Percentiles rank a stretch among this genome's conserved stretches.
Conservation (phyloP, 2,888 invertebrate species). For the Octodonta nipae region DNA sequence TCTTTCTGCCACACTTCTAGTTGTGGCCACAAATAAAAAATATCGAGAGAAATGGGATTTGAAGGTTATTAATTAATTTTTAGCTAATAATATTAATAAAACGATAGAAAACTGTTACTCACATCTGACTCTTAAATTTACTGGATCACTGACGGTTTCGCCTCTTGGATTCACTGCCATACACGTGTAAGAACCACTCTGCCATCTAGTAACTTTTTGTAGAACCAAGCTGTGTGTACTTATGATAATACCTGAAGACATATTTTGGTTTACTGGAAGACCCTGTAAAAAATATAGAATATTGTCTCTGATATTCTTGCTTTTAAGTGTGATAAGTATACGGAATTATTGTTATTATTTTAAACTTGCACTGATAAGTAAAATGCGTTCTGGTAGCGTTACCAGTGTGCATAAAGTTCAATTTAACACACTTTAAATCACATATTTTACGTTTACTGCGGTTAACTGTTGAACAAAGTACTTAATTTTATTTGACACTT, state of each 20-base stretch:
- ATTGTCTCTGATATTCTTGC: neutral
- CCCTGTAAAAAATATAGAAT: conserved; percentile 42
- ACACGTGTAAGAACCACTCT: conserved; percentile 75
- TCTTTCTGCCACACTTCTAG: too few relatives aligned
- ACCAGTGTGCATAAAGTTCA: too few relatives aligned
- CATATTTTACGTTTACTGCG: too few relatives aligned
- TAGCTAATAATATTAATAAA: too few relatives aligned
- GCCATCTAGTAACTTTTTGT: conserved; percentile 68
- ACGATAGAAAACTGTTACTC: conserved; percentile 41
- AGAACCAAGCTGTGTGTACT: conserved; percentile 79
- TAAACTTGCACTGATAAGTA: conserved; percentile 1
- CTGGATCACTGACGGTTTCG: conserved; percentile 65
- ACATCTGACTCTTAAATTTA: conserved; percentile 71
- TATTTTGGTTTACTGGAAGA: conserved; percentile 62
- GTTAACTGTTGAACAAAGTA: too few relatives aligned
- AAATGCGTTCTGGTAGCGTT: conserved; percentile 4
- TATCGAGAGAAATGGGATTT: too few relatives aligned
- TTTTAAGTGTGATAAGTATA: neutral
- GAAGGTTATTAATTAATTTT: too few relatives aligned
- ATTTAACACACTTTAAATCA: too few relatives aligned
- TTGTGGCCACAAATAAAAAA: too few relatives aligned
- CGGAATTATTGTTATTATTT: neutral
- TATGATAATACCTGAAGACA: conserved; percentile 71
- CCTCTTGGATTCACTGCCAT: conserved; percentile 70
- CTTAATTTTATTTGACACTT: too few relatives aligned